Conservation (phyloP, 2,797 vertebrate species). For the Sebastes goodei region DNA sequence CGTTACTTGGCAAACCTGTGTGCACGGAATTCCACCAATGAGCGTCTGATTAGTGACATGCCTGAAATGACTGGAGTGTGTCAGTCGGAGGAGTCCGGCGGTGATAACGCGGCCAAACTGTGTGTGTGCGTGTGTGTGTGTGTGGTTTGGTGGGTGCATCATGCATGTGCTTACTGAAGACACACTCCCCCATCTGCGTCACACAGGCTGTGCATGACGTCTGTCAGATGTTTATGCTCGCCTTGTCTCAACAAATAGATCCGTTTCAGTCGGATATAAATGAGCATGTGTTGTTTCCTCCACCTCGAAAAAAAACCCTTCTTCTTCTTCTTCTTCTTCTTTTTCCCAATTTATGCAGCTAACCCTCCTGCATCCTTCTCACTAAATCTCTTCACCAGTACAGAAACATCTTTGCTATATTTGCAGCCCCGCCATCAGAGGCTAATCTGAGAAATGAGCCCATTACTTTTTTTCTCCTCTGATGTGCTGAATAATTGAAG, state of each 20-base stretch:
- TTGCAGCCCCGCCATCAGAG: slow-evolving; percentile 13
- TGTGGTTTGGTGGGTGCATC: background rate
- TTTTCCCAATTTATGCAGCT: background rate
- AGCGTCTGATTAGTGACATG: slow-evolving; percentile 40
- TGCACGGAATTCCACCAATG: slow-evolving; percentile 19
- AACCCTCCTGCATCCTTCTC: background rate
- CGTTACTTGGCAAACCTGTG: slow-evolving; percentile 33
- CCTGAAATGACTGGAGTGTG: slow-evolving; percentile 43
- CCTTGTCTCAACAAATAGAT: slow-evolving; percentile 47
- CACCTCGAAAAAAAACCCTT: background rate
- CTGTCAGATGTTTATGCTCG: slow-evolving; percentile 39
- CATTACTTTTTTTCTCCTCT: slow-evolving; percentile 2
- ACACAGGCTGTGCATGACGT: slow-evolving; percentile 49
- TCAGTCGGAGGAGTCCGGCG: slow-evolving; percentile 27
- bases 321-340: background rate
- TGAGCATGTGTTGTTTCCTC: background rate
- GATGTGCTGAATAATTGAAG: slow-evolving; percentile 45
- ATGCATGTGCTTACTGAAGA: slow-evolving; percentile 32
- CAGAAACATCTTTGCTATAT: background rate
- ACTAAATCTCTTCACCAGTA: background rate
- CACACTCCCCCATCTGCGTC: slow-evolving; percentile 64
- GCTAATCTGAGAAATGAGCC: slow-evolving; percentile 41
- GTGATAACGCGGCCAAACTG: slow-evolving; percentile 1
- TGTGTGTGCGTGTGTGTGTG: background rate
- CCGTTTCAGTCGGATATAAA: slow-evolving; percentile 6